Percentiles rank a stretch among this genome's conserved stretches.
Conservation (phyloP, 2,888 invertebrate species). For the Steinernema carpocapsae region DNA sequence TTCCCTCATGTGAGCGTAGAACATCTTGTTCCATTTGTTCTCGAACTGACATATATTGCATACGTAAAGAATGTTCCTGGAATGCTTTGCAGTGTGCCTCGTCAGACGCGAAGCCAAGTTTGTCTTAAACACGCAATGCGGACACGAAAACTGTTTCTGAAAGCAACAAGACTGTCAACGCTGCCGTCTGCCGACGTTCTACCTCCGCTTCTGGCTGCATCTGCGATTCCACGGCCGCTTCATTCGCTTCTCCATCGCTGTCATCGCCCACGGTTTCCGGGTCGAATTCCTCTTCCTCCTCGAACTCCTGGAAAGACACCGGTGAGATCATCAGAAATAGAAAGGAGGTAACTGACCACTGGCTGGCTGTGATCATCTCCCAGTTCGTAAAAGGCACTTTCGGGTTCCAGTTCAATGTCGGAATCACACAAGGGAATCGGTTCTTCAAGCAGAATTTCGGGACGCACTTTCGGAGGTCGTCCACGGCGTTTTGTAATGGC, state of each 20-base stretch:
- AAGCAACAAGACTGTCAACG: neutral
- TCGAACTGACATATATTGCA: slow-evolving; percentile 76
- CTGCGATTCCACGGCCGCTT: neutral
- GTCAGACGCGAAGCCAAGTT: slow-evolving; percentile 65
- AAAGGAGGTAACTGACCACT: neutral
- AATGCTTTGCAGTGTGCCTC: slow-evolving; percentile 73
- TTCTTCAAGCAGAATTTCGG: neutral
- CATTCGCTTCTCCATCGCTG: slow-evolving; percentile 32
- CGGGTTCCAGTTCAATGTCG: slow-evolving; percentile 13
- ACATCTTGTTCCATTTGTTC: slow-evolving; percentile 76
- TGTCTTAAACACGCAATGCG: slow-evolving; percentile 73
- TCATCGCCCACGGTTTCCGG: slow-evolving; percentile 42
- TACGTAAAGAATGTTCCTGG: slow-evolving; percentile 74
- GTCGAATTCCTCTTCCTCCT: slow-evolving; percentile 51
- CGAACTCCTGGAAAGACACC: slow-evolving; percentile 43
- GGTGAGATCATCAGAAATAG: no score
- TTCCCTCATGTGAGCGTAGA: slow-evolving; percentile 75
- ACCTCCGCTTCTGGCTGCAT: slow-evolving; percentile 70
- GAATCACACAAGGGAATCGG: neutral
- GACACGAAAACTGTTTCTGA: slow-evolving; percentile 69
- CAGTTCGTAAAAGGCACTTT: slow-evolving; percentile 58
- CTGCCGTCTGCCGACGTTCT: neutral
- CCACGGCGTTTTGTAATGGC: slow-evolving; percentile 41
- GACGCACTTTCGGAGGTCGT: slow-evolving; percentile 44
- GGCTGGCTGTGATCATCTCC: slow-evolving; percentile 70